Conservation (phyloP, 2,888 invertebrate genomes). For the Octodonta nipae region DNA sequence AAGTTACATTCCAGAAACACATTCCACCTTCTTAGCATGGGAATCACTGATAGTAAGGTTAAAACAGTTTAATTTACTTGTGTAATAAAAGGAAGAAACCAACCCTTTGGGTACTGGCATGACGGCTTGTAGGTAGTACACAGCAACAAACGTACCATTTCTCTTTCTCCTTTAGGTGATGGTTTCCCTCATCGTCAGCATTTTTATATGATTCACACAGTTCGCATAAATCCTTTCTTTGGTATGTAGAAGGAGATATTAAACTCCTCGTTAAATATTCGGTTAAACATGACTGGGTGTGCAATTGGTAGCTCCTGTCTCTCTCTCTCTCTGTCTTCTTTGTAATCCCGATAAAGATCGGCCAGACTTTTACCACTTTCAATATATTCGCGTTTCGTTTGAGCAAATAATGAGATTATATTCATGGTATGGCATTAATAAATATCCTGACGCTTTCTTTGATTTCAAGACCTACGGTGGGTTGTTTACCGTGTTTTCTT, state of each 20-base stretch:
- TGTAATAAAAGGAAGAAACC: slow-evolving; percentile 16
- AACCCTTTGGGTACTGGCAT: slow-evolving; percentile 6
- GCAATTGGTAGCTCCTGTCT: slow-evolving; percentile 3
- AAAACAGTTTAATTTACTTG: slow-evolving; percentile 12
- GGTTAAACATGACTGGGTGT: slow-evolving; percentile 3
- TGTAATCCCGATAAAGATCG: slow-evolving; percentile 3
- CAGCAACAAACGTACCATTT: slow-evolving; percentile 3
- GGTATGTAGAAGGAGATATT: slow-evolving; percentile 5
- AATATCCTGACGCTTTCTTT: slow-evolving; percentile 5
- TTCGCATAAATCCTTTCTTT: slow-evolving; percentile 5
- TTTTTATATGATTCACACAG: slow-evolving; percentile 5
- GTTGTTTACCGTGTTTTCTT: slow-evolving; percentile 11
- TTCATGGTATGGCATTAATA: slow-evolving; percentile 2
- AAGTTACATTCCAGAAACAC: slow-evolving; percentile 22
- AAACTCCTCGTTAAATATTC: slow-evolving; percentile 4
- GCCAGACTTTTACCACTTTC: slow-evolving; percentile 4
- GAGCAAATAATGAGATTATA: slow-evolving; percentile 4
- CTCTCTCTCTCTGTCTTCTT: slow-evolving; percentile 2
- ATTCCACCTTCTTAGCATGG: slow-evolving; percentile 8
- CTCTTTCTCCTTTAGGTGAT: slow-evolving; percentile 2
- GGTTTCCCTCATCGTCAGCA: slow-evolving; percentile 5
- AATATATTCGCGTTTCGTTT: slow-evolving; percentile 3
- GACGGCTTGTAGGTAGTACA: slow-evolving; percentile 6
- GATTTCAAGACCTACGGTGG: slow-evolving; percentile 8
- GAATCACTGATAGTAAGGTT: slow-evolving; percentile 21